These are phyloP conservation scores for Leucophenga montana DNA, from an alignment of 2,888 invertebrate species.

Conservation along the genomic window DNA sequence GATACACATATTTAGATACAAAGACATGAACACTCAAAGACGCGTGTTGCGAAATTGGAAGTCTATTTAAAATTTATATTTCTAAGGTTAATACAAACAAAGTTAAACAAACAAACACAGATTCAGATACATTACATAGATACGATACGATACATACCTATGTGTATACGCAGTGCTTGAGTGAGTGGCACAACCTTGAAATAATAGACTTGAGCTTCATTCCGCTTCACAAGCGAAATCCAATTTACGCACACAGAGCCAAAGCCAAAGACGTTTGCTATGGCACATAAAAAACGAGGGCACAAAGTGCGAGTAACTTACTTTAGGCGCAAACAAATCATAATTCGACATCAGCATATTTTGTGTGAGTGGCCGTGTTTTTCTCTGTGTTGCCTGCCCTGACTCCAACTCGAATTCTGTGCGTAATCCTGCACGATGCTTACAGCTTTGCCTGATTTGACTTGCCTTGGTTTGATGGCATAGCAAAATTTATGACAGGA, in stretches of 20 bases:
- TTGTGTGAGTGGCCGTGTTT: conserved; percentile 43
- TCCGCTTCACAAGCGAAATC: conserved; percentile 42
- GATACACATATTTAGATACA: too few species aligned
- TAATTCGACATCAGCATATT: conserved; percentile 67
- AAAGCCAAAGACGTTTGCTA: neutral
- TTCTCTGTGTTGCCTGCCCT: neutral
- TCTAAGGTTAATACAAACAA: neutral
- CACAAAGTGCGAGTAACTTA: conserved; percentile 12
- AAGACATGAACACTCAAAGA: too few species aligned
- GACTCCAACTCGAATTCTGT: conserved; percentile 23
- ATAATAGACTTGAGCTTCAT: conserved; percentile 26
- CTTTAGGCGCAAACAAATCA: conserved; percentile 55
- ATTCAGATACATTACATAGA: neutral
- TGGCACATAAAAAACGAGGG: neutral
- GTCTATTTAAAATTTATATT: conserved; percentile 18
- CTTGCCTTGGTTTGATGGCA: conserved; percentile 24
- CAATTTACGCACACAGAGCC: conserved; percentile 43
- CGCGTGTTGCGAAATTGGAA: neutral
- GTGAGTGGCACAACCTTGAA: conserved; percentile 39
- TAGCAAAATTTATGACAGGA: conserved; percentile 62
- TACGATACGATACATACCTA: neutral
- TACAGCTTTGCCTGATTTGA: conserved; percentile 27
- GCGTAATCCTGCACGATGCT: conserved; percentile 14
- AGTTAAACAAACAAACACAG: neutral
- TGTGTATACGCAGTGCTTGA: too few species aligned